These are phyloP conservation scores for Molossus alvarezi DNA, from an alignment of 2,797 vertebrate species.

Conservation along the genomic window DNA sequence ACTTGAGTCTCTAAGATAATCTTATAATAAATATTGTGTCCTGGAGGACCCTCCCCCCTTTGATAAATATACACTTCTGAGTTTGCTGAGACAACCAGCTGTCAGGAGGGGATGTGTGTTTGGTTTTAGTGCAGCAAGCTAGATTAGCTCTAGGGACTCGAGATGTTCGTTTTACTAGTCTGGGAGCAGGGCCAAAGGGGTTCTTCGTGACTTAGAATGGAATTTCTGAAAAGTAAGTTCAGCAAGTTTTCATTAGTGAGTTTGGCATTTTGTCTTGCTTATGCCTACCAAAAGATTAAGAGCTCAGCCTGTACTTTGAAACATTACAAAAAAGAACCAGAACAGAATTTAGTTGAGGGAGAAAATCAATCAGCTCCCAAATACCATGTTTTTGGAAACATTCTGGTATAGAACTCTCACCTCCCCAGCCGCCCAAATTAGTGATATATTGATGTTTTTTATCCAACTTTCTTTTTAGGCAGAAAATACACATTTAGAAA, in stretches of 20 bases:
- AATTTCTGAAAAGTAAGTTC: slow-evolving; percentile 88
- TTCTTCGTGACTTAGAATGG: slow-evolving; percentile 89
- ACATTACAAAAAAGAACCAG: slow-evolving; percentile 65
- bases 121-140: slow-evolving; percentile 86
- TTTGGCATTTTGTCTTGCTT: slow-evolving; percentile 85
- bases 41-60: slow-evolving; percentile 79
- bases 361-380: slow-evolving; percentile 79
- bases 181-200: slow-evolving; percentile 89
- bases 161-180: slow-evolving; percentile 87
- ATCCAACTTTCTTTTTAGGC: slow-evolving; percentile 73
- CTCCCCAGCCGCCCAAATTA: slow-evolving; percentile 28
- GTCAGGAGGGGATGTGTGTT: slow-evolving; percentile 86
- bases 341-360: slow-evolving; percentile 64
- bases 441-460: slow-evolving; percentile 73
- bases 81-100: slow-evolving; percentile 88
- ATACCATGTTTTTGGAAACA: slow-evolving; percentile 79
- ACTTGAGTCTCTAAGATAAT: slow-evolving; percentile 87
- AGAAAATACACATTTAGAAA: slow-evolving; percentile 68
- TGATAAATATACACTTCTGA: slow-evolving; percentile 87
- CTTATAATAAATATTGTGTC: slow-evolving; percentile 89
- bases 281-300: slow-evolving; percentile 81
- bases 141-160: slow-evolving; percentile 82
- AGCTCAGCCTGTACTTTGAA: slow-evolving; percentile 82
- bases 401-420: slow-evolving; percentile 69
- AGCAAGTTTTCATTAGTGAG: slow-evolving; percentile 86